A percentile compares a stretch with the other conserved stretches of the same genome.
Evolutionary conservation across 1,140 invertebrate species (phyloP).

Genomic region (Chelonus insularis): DNA sequence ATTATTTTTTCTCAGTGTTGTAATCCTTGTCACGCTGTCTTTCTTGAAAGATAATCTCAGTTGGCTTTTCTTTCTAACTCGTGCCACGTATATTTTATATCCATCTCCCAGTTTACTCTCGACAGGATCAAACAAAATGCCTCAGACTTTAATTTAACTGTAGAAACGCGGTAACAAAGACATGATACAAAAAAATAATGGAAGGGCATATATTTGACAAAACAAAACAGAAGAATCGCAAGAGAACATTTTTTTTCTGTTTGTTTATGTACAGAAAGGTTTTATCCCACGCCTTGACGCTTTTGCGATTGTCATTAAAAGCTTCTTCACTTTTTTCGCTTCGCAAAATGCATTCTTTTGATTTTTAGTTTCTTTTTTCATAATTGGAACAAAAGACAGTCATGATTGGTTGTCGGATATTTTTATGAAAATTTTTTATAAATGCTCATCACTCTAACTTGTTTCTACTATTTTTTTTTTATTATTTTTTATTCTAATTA

Average conservation of each 20-base stretch:
- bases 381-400: constrained; percentile 13
- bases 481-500: too few relatives aligned
- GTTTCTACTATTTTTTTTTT: background rate
- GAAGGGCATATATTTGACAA: constrained; percentile 34
- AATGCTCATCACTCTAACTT: too few relatives aligned
- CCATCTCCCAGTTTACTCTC: constrained; percentile 19
- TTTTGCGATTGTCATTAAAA: constrained; percentile 38
- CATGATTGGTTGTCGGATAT: background rate
- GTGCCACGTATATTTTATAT: background rate
- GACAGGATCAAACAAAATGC: constrained; percentile 31
- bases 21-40: constrained; percentile 5
- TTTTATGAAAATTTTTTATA: background rate
- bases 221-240: constrained; percentile 17
- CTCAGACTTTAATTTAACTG: constrained; percentile 34
- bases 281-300: constrained; percentile 35
- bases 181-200: constrained; percentile 36
- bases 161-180: constrained; percentile 26
- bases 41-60: constrained; percentile 7
- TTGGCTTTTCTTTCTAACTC: constrained; percentile 15
- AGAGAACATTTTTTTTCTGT: constrained; percentile 13
- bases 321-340: constrained; percentile 15
- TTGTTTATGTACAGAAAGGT: constrained; percentile 14
- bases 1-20: background rate
- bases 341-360: constrained; percentile 17
- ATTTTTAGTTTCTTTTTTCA: background rate